Evolutionary conservation across 2,888 invertebrate genomes (phyloP).

Genomic region (Choreutis nemorana): DNA sequence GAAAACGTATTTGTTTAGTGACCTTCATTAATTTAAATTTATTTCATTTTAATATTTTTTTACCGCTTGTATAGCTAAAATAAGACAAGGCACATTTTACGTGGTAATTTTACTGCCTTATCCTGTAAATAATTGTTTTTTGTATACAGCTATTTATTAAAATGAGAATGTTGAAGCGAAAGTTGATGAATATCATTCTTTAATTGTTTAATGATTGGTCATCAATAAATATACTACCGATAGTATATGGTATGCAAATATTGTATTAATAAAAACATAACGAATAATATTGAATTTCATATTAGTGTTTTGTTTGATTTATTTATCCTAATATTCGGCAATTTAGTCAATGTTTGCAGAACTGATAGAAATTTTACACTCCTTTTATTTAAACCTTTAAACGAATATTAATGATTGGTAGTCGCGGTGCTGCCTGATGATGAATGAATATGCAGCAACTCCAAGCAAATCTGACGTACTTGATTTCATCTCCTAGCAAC

Average conservation of each 20-base stretch:
- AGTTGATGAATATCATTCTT: conserved; percentile 60
- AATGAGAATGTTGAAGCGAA: conserved; percentile 58
- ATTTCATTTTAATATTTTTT: conserved; percentile 47
- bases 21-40: conserved; percentile 39
- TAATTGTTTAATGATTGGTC: conserved; percentile 64
- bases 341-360: no score
- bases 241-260: conserved; percentile 64
- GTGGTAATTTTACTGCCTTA: conserved; percentile 64
- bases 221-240: conserved; percentile 62
- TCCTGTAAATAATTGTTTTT: conserved; percentile 67
- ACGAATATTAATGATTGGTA: no score
- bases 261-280: conserved; percentile 65
- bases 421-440: no score
- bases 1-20: conserved; percentile 41
- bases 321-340: no score
- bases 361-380: no score
- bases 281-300: conserved; percentile 68
- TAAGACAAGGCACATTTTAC: conserved; percentile 59
- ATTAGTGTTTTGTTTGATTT: conserved; percentile 49
- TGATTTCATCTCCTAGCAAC: no score
- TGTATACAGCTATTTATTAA: conserved; percentile 69
- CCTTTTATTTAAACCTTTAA: no score
- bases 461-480: no score
- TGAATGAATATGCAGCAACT: no score
- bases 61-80: conserved; percentile 63